phyloP scores from a whole-genome alignment of 1,140 invertebrate genomes.

The Trichoplusia ni region DNA sequence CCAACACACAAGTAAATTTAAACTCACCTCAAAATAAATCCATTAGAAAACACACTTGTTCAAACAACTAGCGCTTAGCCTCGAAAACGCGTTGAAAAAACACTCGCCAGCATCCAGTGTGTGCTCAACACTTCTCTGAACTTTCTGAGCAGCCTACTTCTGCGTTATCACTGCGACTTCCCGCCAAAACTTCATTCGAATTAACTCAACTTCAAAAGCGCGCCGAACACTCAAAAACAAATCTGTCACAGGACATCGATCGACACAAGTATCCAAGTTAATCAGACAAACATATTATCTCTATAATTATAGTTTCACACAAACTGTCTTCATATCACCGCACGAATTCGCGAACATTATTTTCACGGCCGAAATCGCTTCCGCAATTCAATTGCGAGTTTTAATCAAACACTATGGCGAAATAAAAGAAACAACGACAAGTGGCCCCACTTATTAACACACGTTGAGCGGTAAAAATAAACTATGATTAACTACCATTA shows the following conservation, averaged over 20 bases:
- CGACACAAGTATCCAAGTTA: constrained; percentile 36
- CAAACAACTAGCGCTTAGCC: constrained; percentile 81
- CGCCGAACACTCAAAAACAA: constrained; percentile 36
- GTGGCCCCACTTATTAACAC: constrained; percentile 77
- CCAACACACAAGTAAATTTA: constrained; percentile 80
- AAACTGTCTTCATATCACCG: constrained; percentile 48
- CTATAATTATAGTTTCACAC: constrained; percentile 43
- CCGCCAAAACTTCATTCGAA: constrained; percentile 59
- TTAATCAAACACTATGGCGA: constrained; percentile 63
- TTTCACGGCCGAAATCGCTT: constrained; percentile 57
- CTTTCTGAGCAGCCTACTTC: constrained; percentile 69
- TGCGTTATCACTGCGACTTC: constrained; percentile 57
- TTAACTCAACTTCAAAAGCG: constrained; percentile 30
- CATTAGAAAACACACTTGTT: constrained; percentile 82
- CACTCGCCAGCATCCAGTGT: constrained; percentile 73
- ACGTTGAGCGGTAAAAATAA: constrained; percentile 80
- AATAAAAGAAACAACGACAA: constrained; percentile 69
- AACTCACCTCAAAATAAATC: constrained; percentile 82
- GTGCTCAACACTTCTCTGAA: constrained; percentile 78
- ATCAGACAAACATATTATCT: constrained; percentile 43
- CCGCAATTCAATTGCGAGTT: constrained; percentile 64
- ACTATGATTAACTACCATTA: constrained; percentile 80
- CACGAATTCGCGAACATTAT: constrained; percentile 52
- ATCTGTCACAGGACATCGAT: constrained; percentile 36
- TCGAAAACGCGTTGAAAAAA: constrained; percentile 81